Percentiles rank a stretch among this genome's conserved stretches.
Conservation (phyloP, 2,797 vertebrate species). For the Sebastes diploproa region DNA sequence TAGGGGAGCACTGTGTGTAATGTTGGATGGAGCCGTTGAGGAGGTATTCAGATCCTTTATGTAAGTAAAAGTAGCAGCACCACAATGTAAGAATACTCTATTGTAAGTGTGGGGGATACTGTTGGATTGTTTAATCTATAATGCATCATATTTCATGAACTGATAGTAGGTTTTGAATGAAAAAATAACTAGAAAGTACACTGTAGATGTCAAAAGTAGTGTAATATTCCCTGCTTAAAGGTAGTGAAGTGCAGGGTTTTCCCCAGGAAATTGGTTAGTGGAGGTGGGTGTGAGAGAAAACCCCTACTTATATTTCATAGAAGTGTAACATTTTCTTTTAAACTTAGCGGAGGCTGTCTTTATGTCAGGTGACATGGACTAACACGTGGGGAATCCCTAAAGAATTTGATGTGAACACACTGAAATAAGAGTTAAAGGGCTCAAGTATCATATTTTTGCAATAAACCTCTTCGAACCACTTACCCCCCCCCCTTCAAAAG, state of each 20-base stretch:
- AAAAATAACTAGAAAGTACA: neutral
- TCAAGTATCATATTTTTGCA: neutral
- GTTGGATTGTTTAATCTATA: neutral
- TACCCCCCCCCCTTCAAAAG: neutral
- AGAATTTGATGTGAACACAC: neutral
- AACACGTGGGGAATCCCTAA: neutral
- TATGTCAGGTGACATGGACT: neutral
- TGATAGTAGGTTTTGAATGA: neutral
- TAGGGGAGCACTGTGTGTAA: slow-evolving; percentile 3
- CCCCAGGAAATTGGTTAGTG: neutral
- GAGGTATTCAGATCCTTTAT: neutral
- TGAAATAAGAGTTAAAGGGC: neutral
- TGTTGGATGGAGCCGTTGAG: neutral
- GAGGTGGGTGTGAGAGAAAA: neutral
- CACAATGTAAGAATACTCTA: neutral
- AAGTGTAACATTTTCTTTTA: neutral
- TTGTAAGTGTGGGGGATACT: neutral
- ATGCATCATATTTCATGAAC: neutral
- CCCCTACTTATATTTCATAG: neutral
- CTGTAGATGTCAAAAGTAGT: neutral
- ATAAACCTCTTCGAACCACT: neutral
- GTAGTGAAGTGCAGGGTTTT: neutral
- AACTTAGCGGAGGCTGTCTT: accelerated
- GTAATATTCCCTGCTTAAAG: neutral
- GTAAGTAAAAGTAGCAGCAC: neutral